These are phyloP conservation scores for Thera obeliscata DNA, from an alignment of 2,888 invertebrate genomes.

Conservation along the genomic window DNA sequence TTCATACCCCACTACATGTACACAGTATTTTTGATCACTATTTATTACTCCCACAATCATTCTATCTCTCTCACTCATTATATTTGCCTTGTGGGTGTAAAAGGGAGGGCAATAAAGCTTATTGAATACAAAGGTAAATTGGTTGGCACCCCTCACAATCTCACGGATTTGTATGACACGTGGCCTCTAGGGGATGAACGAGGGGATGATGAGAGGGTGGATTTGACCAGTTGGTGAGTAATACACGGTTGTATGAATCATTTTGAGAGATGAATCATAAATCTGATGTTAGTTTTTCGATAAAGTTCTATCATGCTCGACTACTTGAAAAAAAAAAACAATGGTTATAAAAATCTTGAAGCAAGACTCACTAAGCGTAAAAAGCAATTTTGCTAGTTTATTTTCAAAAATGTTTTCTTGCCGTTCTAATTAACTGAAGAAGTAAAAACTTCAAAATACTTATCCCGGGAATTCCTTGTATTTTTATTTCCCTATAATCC, in stretches of 20 bases:
- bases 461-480: background rate
- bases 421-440: conserved; percentile 9
- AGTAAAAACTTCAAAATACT: conserved; percentile 13
- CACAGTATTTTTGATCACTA: conserved; percentile 44
- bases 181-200: conserved; percentile 65
- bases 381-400: no score
- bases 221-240: conserved; percentile 40
- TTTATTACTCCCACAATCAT: conserved; percentile 54
- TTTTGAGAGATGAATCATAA: conserved; percentile 16
- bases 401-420: background rate
- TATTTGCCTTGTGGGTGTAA: conserved; percentile 43
- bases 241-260: conserved; percentile 25
- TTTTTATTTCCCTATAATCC: conserved; percentile 11
- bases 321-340: no score
- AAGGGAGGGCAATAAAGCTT: conserved; percentile 53
- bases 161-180: conserved; percentile 71
- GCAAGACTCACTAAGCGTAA: no score
- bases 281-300: conserved; percentile 2
- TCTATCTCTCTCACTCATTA: conserved; percentile 29
- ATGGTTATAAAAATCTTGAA: no score
- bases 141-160: conserved; percentile 68
- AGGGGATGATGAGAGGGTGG: conserved; percentile 47
- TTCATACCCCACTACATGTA: conserved; percentile 39
- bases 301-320: no score
- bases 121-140: conserved; percentile 71